Percentiles rank a stretch among this genome's conserved stretches.
Evolutionary conservation across 1,140 invertebrate species (phyloP).

Genomic region (Bombyx mori): DNA sequence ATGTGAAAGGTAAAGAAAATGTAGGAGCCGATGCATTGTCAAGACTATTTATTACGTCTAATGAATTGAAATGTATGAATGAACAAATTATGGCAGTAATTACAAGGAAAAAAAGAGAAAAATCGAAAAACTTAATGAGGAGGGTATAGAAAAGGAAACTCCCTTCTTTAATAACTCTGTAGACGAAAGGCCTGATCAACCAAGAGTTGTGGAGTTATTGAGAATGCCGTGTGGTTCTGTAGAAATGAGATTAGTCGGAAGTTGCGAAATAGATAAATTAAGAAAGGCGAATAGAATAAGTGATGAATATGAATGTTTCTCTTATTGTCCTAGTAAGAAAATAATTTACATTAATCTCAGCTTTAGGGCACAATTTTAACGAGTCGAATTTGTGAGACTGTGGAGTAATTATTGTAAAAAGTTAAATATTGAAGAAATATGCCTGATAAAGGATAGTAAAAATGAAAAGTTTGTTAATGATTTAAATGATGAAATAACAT

Average conservation of each 20-base stretch:
- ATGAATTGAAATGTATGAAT: slow-evolving; percentile 17
- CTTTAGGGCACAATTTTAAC: slow-evolving; percentile 7
- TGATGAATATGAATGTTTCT: slow-evolving; percentile 10
- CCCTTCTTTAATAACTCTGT: slow-evolving; percentile 2
- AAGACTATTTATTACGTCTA: slow-evolving; percentile 10
- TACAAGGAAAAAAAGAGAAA: slow-evolving; percentile 12
- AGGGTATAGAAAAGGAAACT: not conserved
- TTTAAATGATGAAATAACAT: slow-evolving; percentile 4
- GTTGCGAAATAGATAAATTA: slow-evolving; percentile 6
- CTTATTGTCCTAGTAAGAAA: slow-evolving; percentile 5
- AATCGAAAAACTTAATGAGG: slow-evolving; percentile 5
- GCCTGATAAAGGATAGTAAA: slow-evolving; percentile 10
- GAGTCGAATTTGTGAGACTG: slow-evolving; percentile 11
- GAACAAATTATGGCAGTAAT: not conserved
- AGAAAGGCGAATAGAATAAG: slow-evolving; percentile 3
- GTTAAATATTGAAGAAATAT: slow-evolving; percentile 10
- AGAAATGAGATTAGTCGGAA: slow-evolving; percentile 11
- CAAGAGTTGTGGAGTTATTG: slow-evolving; percentile 12
- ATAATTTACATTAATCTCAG: slow-evolving; percentile 11
- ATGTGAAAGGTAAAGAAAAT: slow-evolving; percentile 21
- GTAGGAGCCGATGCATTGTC: slow-evolving; percentile 19
- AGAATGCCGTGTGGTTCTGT: slow-evolving; percentile 7
- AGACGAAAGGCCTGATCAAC: slow-evolving; percentile 7
- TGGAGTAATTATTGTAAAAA: slow-evolving; percentile 10
- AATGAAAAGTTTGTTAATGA: slow-evolving; percentile 8